Base-by-base conservation (phyloP, 2,113 vertebrate species). In the Phalacrocorax carbo region DNA sequence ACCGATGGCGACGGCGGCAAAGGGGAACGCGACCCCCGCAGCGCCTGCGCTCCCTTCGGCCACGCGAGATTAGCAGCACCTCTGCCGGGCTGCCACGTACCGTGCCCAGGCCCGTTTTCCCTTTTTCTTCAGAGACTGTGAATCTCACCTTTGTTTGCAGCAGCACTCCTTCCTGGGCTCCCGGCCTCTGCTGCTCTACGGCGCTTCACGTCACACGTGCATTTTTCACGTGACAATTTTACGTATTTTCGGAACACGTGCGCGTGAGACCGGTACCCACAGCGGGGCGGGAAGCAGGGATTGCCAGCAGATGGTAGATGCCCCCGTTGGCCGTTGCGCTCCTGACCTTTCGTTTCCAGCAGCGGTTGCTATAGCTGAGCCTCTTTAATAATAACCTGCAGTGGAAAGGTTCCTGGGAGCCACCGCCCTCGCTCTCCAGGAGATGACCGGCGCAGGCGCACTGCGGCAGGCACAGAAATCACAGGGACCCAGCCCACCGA, bases 121-220 rank as follows among this genome's bases (percentile, higher is more conserved):
- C 51, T 26, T 42, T 36, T 40, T 3, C 34, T 55, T 48, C 4
- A 0, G 22, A 34, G 82, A 27, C 1, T 7, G 58, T 3, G 57
- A n/a, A n/a, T n/a, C 68, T 83, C 18, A n/a, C 44, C 68, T 54
- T 15, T 4, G 57, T 10, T 30, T 6, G 55, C 49, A 88, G 69
- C 52, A 89, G 77, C 51, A 3, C 34, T 55, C 86, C 40, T 48
- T 27, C 40, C 46, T 3, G 36, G 42, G 42, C 42, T 36, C 18
- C 60, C 4, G 19, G 21, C 40, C 29, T 7, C 40, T 38, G n/a
- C 13, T 26, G 36, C 52, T 26, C 2, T 1, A 5, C 0, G 36
- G 26, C 2, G 51, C 30, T 30, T 49, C 52, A 6, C 25, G 10
- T 16, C 58, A 8, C 5, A 7, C 75, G 46, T 48, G 20, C 46